Percentiles rank a stretch among this genome's conserved stretches.
Evolutionary conservation across 2,888 invertebrate genomes (phyloP).

Genomic region (Unio pictorum): DNA sequence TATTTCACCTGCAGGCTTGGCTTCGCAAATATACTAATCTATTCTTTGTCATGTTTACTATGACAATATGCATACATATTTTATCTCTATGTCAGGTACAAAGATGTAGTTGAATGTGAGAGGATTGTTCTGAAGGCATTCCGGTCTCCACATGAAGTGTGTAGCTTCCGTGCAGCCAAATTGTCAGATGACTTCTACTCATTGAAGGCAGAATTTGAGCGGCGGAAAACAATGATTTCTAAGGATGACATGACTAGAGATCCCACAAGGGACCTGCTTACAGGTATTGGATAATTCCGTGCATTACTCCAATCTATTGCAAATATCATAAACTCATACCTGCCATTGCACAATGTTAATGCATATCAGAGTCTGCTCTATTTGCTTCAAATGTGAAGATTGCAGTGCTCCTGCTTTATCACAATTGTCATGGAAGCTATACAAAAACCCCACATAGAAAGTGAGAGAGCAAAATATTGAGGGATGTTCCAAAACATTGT

Average conservation of each 20-base stretch:
- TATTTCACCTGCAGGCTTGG: background rate
- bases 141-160: slow-evolving; percentile 60
- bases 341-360: no score
- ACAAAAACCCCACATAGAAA: no score
- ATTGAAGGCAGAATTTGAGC: slow-evolving; percentile 64
- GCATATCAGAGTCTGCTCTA: no score
- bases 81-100: slow-evolving; percentile 56
- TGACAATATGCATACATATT: background rate
- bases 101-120: slow-evolving; percentile 70
- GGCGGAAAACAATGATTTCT: slow-evolving; percentile 45
- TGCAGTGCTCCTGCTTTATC: no score
- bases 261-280: slow-evolving; percentile 50
- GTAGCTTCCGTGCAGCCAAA: slow-evolving; percentile 67
- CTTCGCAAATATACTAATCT: no score
- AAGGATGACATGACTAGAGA: slow-evolving; percentile 60
- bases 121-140: slow-evolving; percentile 68
- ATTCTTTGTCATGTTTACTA: background rate
- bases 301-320: no score
- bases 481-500: no score
- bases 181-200: slow-evolving; percentile 68
- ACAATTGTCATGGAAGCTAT: no score
- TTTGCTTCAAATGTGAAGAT: no score
- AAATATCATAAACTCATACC: no score
- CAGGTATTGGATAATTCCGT: slow-evolving; percentile 25
- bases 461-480: no score